Percentiles rank a stretch among this genome's conserved stretches.
phyloP scores from a whole-genome alignment of 2,113 vertebrate genomes.

The Charadrius vociferus region DNA sequence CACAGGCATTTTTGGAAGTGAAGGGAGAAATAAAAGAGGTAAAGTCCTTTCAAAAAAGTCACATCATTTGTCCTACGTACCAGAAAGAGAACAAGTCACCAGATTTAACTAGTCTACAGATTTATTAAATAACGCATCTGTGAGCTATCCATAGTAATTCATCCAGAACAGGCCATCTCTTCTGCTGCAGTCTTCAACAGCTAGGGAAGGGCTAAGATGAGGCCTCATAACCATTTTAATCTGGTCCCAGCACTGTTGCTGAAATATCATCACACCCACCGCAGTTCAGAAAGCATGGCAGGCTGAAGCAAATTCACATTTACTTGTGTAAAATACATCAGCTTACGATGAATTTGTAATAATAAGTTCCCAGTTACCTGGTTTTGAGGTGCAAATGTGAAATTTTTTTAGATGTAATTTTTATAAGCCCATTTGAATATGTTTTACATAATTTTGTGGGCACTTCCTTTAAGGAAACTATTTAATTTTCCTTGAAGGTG shows the following conservation, averaged over 20 bases:
- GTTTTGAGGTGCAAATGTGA: slow-evolving; percentile 48
- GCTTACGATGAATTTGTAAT: slow-evolving; percentile 4
- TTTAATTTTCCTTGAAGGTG: slow-evolving; percentile 45
- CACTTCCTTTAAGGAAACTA: slow-evolving; percentile 28
- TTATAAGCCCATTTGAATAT: slow-evolving; percentile 26
- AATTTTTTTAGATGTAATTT: slow-evolving; percentile 15
- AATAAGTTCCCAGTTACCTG: background rate
- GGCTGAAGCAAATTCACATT: background rate
- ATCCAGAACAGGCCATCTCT: background rate
- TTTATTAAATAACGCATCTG: background rate
- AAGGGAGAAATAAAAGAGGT: background rate
- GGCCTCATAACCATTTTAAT: background rate
- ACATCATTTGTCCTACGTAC: background rate
- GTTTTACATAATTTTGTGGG: slow-evolving; percentile 37
- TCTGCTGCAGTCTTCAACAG: background rate
- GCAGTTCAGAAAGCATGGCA: background rate
- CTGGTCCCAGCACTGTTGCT: background rate
- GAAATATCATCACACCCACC: background rate
- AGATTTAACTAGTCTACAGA: background rate
- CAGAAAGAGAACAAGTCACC: background rate
- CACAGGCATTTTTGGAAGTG: background rate
- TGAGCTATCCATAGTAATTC: background rate
- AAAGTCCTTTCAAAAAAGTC: background rate
- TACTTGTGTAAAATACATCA: background rate
- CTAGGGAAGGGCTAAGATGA: background rate